These are phyloP conservation scores for Carposina sasakii DNA, from an alignment of 1,140 invertebrate species.

Conservation along the genomic window DNA sequence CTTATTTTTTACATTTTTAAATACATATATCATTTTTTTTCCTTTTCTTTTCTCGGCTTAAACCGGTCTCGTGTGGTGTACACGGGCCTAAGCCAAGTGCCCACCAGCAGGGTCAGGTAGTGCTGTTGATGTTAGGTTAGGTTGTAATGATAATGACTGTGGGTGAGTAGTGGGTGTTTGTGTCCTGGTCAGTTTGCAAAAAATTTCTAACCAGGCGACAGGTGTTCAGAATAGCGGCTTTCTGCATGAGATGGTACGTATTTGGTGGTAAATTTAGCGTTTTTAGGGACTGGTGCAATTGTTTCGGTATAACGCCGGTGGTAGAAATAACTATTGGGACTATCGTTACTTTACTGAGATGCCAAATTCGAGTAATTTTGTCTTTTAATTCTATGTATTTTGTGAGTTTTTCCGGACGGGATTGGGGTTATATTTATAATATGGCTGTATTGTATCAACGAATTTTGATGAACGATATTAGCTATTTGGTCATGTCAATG, in stretches of 20 bases:
- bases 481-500: slow-evolving; percentile 4
- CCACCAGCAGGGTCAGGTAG: too few species aligned
- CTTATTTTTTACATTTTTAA: too few species aligned
- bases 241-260: slow-evolving; percentile 13
- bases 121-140: too few species aligned
- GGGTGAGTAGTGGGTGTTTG: too few species aligned
- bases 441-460: background rate
- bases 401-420: slow-evolving; percentile 6
- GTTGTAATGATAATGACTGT: too few species aligned
- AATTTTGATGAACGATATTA: slow-evolving; percentile 4
- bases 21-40: too few species aligned
- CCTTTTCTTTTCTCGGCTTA: too few species aligned
- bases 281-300: slow-evolving; percentile 13
- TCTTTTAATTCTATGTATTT: slow-evolving; percentile 8
- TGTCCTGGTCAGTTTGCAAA: slow-evolving; percentile 3
- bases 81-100: too few species aligned
- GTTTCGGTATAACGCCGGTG: slow-evolving; percentile 17
- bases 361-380: slow-evolving; percentile 6
- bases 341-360: background rate
- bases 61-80: too few species aligned
- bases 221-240: slow-evolving; percentile 20
- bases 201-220: slow-evolving; percentile 21
- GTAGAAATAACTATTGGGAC: slow-evolving; percentile 22
- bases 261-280: slow-evolving; percentile 11
- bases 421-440: slow-evolving; percentile 4